phyloP scores from a whole-genome alignment of 1,140 invertebrate species.

The Drosophila orosa region DNA sequence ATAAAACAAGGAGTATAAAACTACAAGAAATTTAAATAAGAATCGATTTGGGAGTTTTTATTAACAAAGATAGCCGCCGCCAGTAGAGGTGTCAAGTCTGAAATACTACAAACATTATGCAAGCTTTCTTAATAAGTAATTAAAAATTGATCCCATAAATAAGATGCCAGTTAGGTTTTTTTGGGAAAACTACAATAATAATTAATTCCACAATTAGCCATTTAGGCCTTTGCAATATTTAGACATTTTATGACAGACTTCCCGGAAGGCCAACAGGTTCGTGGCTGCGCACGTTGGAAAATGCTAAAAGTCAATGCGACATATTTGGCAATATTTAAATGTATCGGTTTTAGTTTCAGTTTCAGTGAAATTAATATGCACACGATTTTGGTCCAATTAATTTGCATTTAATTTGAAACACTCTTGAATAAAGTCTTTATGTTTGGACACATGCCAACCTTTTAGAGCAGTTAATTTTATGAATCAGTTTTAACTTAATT shows the following conservation, averaged over 20 bases:
- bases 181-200: conserved; percentile 32
- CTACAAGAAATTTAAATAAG: neutral
- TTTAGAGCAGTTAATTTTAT: conserved; percentile 18
- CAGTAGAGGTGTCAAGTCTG: neutral
- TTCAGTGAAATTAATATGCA: conserved; percentile 44
- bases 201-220: conserved; percentile 24
- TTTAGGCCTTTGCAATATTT: conserved; percentile 26
- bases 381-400: conserved; percentile 30
- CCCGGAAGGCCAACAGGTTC: conserved; percentile 50
- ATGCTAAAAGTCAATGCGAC: conserved; percentile 44
- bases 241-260: conserved; percentile 25
- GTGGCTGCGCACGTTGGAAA: conserved; percentile 6
- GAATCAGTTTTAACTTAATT: neutral
- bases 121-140: conserved; percentile 12
- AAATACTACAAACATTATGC: conserved; percentile 1
- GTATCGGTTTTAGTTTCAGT: conserved; percentile 28
- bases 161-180: neutral
- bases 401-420: conserved; percentile 44
- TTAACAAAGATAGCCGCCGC: neutral
- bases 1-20: neutral
- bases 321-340: conserved; percentile 40
- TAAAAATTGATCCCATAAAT: conserved; percentile 23
- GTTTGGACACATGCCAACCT: conserved; percentile 25
- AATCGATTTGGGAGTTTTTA: neutral
- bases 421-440: conserved; percentile 19